phyloP scores from a whole-genome alignment of 1,140 invertebrate genomes.

The Hormaphis cornu region DNA sequence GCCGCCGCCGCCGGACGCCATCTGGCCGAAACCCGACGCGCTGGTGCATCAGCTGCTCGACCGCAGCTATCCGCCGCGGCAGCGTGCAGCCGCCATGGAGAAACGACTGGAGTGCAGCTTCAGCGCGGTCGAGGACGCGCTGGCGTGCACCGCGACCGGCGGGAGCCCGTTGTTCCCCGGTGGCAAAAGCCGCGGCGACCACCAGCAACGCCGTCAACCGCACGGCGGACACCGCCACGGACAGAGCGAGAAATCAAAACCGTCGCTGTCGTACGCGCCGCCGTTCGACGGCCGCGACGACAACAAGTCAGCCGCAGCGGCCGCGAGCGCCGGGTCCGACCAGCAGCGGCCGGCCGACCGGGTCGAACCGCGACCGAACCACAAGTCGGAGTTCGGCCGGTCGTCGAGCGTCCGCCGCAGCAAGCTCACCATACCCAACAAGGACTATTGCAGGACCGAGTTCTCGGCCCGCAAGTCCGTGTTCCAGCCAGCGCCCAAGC shows the following conservation, averaged over 20 bases:
- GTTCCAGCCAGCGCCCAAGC: background rate
- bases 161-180: background rate
- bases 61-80: background rate
- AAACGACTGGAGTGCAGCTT: conserved; percentile 15
- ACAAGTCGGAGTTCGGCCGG: conserved; percentile 4
- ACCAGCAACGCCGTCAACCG: background rate
- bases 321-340: no score
- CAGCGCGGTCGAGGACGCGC: conserved; percentile 12
- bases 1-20: conserved; percentile 54
- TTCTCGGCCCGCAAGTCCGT: conserved; percentile 22
- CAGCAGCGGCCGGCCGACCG: background rate
- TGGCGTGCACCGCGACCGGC: background rate
- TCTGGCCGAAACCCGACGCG: conserved; percentile 3
- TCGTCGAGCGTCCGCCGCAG: conserved; percentile 1
- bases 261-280: conserved; percentile 27
- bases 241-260: conserved; percentile 27
- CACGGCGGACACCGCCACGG: background rate
- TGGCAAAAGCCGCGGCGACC: background rate
- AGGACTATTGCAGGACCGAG: conserved; percentile 17
- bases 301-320: no score
- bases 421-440: conserved; percentile 25
- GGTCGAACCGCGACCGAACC: no score
- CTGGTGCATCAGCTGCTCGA: background rate
- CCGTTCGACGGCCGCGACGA: background rate
- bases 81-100: background rate